Percentiles rank a stretch among this genome's conserved stretches.
These are phyloP conservation scores for Zonitis immaculata DNA, from an alignment of 2,888 invertebrate species.

Conservation along the genomic window DNA sequence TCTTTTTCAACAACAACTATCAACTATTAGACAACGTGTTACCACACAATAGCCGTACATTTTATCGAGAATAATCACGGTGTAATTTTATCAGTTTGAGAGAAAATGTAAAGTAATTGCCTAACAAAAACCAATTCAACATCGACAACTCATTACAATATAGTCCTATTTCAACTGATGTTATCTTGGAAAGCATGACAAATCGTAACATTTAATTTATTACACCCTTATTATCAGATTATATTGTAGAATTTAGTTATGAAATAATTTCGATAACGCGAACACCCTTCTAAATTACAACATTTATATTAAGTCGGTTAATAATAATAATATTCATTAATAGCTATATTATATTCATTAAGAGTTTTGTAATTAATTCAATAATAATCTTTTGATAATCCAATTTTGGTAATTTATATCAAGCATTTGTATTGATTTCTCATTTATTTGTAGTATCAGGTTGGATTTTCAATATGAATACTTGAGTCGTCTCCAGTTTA, in stretches of 20 bases:
- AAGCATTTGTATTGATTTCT: background rate
- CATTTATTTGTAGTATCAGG: too few species aligned
- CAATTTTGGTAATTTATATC: background rate
- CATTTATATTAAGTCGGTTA: background rate
- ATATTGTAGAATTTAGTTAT: background rate
- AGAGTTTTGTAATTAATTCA: background rate
- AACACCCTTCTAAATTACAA: background rate
- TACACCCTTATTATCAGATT: background rate
- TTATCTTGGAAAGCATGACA: background rate
- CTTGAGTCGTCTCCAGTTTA: too few species aligned
- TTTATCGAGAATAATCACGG: slow-evolving; percentile 9
- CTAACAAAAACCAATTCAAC: background rate
- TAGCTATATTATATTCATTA: background rate
- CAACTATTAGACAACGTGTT: slow-evolving; percentile 18
- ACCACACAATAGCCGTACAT: slow-evolving; percentile 13
- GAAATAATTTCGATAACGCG: too few species aligned
- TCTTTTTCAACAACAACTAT: slow-evolving; percentile 9
- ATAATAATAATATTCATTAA: background rate
- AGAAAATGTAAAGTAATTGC: background rate
- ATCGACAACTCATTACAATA: background rate
- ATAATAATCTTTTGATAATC: background rate
- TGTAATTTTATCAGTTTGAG: slow-evolving; percentile 5
- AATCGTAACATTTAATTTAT: background rate
- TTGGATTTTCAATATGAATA: too few species aligned
- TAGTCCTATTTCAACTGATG: background rate